phyloP scores from a whole-genome alignment of 2,888 invertebrate genomes.

The Tyria jacobaeae region DNA sequence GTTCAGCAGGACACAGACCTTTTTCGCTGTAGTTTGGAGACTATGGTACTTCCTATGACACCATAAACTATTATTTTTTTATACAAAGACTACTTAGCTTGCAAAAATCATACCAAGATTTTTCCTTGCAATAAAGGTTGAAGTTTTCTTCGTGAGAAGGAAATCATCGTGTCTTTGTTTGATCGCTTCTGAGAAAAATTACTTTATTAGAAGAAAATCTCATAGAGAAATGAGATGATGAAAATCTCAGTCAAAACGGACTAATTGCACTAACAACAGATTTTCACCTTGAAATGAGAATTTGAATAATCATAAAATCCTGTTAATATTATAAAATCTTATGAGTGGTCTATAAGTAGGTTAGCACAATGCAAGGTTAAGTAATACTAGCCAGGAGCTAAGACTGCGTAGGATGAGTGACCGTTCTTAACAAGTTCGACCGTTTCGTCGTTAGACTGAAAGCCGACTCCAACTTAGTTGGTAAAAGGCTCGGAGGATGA shows the following conservation, averaged over 20 bases:
- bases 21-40: not conserved
- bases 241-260: no score
- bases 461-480: no score
- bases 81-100: not conserved
- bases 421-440: no score
- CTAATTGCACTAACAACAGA: not conserved
- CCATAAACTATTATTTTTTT: not conserved
- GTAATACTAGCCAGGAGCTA: no score
- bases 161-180: not conserved
- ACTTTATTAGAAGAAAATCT: not conserved
- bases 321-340: no score
- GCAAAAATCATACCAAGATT: constrained; percentile 17
- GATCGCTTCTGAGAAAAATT: constrained; percentile 14
- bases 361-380: no score
- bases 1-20: not conserved
- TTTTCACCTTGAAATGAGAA: not conserved
- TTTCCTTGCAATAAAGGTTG: constrained; percentile 12
- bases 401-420: no score
- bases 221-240: not conserved
- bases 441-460: no score
- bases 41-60: not conserved
- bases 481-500: no score
- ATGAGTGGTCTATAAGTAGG: no score
- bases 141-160: constrained; percentile 14
- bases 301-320: no score